These are phyloP conservation scores for Petroica traversi DNA, from an alignment of 2,113 vertebrate genomes.

Conservation along the genomic window DNA sequence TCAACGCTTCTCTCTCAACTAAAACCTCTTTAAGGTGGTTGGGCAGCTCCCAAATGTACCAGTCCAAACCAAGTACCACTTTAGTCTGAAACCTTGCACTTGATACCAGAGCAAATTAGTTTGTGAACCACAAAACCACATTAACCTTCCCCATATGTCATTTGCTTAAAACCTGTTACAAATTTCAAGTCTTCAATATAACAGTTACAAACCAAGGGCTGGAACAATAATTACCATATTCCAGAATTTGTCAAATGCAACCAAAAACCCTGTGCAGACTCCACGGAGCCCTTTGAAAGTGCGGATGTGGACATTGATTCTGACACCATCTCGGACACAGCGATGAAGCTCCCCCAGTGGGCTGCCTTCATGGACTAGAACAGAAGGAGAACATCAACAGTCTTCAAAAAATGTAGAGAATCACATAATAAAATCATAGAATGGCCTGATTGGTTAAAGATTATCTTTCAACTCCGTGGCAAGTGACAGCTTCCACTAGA, in stretches of 20 bases:
- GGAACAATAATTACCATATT: conserved; percentile 85
- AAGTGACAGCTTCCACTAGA: neutral
- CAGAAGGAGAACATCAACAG: neutral
- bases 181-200: neutral
- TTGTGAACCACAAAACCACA: neutral
- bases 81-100: neutral
- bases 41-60: neutral
- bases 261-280: conserved; percentile 92
- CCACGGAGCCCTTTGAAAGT: conserved; percentile 96
- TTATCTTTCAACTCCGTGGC: neutral
- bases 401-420: neutral
- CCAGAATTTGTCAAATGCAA: conserved; percentile 99
- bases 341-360: conserved; percentile 91
- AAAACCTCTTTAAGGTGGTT: neutral
- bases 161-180: neutral
- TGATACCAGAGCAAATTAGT: neutral
- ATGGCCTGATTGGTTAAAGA: neutral
- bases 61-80: neutral
- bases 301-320: conserved; percentile 92
- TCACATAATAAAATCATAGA: fast-evolving
- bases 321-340: conserved; percentile 87
- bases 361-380: conserved; percentile 88
- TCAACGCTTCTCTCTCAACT: neutral
- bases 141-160: neutral
- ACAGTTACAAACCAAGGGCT: neutral